Conservation (phyloP, 2,888 invertebrate genomes). For the Diarsia rubi region DNA sequence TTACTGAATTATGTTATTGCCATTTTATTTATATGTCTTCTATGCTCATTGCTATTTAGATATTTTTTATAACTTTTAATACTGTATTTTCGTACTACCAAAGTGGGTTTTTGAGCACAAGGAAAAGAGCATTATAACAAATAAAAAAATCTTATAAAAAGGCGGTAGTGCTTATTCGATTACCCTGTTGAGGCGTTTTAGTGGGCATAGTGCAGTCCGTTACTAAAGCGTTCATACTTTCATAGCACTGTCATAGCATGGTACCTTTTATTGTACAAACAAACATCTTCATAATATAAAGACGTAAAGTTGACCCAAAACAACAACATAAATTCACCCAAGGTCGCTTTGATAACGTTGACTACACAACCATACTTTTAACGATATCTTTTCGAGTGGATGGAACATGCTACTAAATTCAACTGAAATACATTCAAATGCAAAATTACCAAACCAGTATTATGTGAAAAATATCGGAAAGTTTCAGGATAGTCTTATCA, state of each 20-base stretch:
- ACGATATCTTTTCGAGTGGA: constrained; percentile 10
- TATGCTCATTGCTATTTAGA: neutral
- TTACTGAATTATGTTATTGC: neutral
- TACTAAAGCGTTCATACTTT: neutral
- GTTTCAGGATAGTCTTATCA: neutral
- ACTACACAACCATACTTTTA: constrained; percentile 2
- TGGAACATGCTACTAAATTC: neutral
- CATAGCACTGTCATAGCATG: neutral
- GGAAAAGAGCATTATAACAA: neutral
- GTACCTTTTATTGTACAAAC: constrained; percentile 4
- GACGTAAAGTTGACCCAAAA: constrained; percentile 40
- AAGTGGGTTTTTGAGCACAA: neutral
- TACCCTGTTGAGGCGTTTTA: neutral
- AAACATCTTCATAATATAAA: constrained; percentile 27
- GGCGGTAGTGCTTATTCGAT: neutral
- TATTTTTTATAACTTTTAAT: neutral
- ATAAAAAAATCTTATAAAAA: neutral
- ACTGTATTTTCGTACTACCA: neutral
- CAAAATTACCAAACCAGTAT: neutral
- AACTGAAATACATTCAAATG: constrained; percentile 8
- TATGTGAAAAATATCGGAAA: neutral
- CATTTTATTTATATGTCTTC: neutral
- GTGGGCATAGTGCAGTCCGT: neutral
- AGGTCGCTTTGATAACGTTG: constrained; percentile 40
- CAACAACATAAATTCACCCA: constrained; percentile 40